Base-by-base conservation (phyloP, 2,797 vertebrate species). In the Poecilia velifera region DNA sequence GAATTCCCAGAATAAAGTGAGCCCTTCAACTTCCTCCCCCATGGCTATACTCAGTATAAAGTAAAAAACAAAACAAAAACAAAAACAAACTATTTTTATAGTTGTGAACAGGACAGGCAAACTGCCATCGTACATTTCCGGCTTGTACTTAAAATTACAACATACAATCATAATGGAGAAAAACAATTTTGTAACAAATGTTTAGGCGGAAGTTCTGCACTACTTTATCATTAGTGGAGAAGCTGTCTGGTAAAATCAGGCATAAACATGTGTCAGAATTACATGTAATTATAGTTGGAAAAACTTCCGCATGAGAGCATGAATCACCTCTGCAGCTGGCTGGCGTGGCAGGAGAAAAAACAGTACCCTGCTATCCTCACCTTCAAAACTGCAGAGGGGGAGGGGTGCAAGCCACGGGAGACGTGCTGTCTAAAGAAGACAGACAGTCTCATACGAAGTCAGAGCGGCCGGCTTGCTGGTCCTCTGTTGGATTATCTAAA, bases 261-360 rank as follows among this genome's bases (percentile, higher is more conserved):
- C 91, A 92, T 94, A 96, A 96, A 96, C 95, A 95, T 92, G 93
- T 95, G 94, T 95, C 92, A 94, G 93, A 93, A 94, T 94, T 94
- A 94, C 92, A 92, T 91, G 93, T 95, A 96, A 96, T 96, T 96
- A 96, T 91, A 95, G 94, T 90, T 93, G 91, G 74, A 93, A 92
- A 94, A 95, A 95, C 95, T 93, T 96, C 95, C 94, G 93, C 90
- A 92, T 85, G 80, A 75, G 83, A 86, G 90, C 85, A 94, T 96
- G 94, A 96, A 96, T 96, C 94, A 96, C 89, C 91, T 92, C 90
- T 88, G 88, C 91, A 91, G 93, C 93, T 95, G 94, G 92, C 73
- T 92, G 90, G 91, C 82, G 88, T 90, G 86, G 90, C 83, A 92
- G 90, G 79, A 88, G 82, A 85, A 81, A 91, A 84, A 80, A 93